These are phyloP conservation scores for Drosophila melanica DNA, from an alignment of 1,140 invertebrate genomes.

Conservation along the genomic window DNA sequence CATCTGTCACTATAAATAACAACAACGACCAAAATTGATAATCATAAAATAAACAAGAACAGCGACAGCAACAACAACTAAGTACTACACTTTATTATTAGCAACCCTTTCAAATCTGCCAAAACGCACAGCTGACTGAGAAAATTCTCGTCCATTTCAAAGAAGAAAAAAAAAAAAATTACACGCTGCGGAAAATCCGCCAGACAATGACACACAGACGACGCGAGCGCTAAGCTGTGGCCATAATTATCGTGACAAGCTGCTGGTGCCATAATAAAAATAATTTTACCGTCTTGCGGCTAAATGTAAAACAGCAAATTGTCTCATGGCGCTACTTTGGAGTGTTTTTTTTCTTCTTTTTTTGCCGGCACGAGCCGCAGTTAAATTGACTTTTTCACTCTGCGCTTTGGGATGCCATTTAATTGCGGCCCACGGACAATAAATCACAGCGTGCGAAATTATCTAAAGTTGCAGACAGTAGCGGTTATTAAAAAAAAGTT, in stretches of 20 bases:
- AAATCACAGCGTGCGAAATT: slow-evolving; percentile 47
- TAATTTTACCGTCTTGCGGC: slow-evolving; percentile 49
- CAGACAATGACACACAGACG: slow-evolving; percentile 37
- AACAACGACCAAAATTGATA: slow-evolving; percentile 62
- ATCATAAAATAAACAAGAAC: slow-evolving; percentile 52
- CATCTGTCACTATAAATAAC: slow-evolving; percentile 78
- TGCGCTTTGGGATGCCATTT: slow-evolving; percentile 40
- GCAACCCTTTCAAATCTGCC: slow-evolving; percentile 60
- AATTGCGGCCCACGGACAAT: slow-evolving; percentile 54
- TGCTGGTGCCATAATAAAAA: slow-evolving; percentile 54
- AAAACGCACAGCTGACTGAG: slow-evolving; percentile 47
- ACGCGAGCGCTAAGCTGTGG: slow-evolving; percentile 16
- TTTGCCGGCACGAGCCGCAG: slow-evolving; percentile 54
- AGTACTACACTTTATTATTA: slow-evolving; percentile 55
- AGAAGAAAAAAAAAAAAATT: slow-evolving; percentile 55
- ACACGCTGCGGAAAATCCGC: slow-evolving; percentile 31
- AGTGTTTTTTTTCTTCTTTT: slow-evolving; percentile 6
- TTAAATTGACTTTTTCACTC: slow-evolving; percentile 5
- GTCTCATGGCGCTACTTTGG: slow-evolving; percentile 23
- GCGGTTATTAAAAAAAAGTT: neutral
- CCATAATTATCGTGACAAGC: slow-evolving; percentile 56
- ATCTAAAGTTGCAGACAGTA: neutral
- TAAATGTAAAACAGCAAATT: slow-evolving; percentile 34
- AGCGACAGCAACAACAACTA: neutral
- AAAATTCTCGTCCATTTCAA: slow-evolving; percentile 42